These are phyloP conservation scores for Syrphus vitripennis DNA, from an alignment of 2,888 invertebrate species.

Conservation along the genomic window DNA sequence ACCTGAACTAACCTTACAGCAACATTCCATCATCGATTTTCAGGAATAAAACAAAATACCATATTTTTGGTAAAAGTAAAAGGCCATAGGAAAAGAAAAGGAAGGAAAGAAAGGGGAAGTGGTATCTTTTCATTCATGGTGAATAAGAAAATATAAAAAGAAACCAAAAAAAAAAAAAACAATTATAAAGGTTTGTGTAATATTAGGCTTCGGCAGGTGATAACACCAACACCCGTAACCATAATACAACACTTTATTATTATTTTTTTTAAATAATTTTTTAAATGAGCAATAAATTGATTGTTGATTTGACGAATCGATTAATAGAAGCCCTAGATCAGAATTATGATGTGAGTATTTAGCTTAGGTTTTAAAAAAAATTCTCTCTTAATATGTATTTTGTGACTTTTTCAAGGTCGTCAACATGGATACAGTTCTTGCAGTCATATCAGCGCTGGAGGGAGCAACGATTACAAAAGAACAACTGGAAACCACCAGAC, in stretches of 20 bases:
- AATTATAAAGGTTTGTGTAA: slow-evolving; percentile 55
- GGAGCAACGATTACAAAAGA: slow-evolving; percentile 84
- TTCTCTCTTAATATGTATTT: too few species aligned
- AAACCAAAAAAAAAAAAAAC: slow-evolving; percentile 13
- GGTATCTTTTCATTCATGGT: not conserved
- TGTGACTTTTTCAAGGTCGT: slow-evolving; percentile 88
- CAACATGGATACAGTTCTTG: slow-evolving; percentile 96
- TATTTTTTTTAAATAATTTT: slow-evolving; percentile 50
- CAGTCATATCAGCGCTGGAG: slow-evolving; percentile 96
- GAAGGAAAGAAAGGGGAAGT: not conserved
- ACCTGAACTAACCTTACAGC: not conserved
- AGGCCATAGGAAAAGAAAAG: too few species aligned
- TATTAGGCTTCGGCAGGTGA: slow-evolving; percentile 55
- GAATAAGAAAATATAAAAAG: not conserved
- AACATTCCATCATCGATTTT: slow-evolving; percentile 32
- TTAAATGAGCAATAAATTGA: slow-evolving; percentile 89
- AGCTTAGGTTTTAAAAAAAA: too few species aligned
- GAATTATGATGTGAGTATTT: slow-evolving; percentile 98
- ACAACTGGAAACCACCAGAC: slow-evolving; percentile 89
- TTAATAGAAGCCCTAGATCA: slow-evolving; percentile 98
- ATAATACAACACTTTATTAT: slow-evolving; percentile 48
- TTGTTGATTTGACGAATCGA: slow-evolving; percentile 96
- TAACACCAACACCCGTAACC: slow-evolving; percentile 23
- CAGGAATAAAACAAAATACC: not conserved
- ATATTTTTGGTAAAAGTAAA: not conserved